These are phyloP conservation scores for Synaphobranchus kaupii DNA, from an alignment of 2,797 vertebrate genomes.

Conservation along the genomic window DNA sequence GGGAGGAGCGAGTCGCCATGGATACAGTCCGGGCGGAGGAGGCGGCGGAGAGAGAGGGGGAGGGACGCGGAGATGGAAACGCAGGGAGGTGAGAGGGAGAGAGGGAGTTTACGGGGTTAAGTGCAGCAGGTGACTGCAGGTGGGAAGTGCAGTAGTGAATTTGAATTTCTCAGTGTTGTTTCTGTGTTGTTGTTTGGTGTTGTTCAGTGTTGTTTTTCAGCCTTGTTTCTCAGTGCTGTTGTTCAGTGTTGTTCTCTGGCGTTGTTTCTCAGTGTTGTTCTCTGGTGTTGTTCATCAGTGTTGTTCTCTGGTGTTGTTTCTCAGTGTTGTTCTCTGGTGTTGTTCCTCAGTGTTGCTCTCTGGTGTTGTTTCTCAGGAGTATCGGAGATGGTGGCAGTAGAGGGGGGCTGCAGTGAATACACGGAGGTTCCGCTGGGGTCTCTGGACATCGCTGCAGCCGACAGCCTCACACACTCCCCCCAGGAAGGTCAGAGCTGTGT, in stretches of 20 bases:
- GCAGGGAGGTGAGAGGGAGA: constrained; percentile 52
- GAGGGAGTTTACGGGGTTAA: not conserved
- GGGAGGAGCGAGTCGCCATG: constrained; percentile 72
- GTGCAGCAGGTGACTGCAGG: too few species aligned
- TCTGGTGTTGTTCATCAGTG: not conserved
- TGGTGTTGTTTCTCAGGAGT: constrained; percentile 24
- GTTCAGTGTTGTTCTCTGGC: not conserved
- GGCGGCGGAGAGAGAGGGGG: constrained; percentile 63
- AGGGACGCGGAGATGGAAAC: constrained; percentile 56
- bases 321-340: not conserved
- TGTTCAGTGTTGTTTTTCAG: not conserved
- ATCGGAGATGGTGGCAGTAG: constrained; percentile 49
- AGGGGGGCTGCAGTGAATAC: constrained; percentile 74
- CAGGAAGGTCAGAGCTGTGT: constrained; percentile 71
- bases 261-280: not conserved
- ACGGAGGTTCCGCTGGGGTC: constrained; percentile 88
- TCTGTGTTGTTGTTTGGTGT: not conserved
- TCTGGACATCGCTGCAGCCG: constrained; percentile 83
- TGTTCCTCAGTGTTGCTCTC: not conserved
- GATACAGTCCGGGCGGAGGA: constrained; percentile 70
- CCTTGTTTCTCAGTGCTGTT: not conserved
- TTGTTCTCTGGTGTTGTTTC: not conserved
- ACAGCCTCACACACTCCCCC: constrained; percentile 82
- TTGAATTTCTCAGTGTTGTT: not conserved
- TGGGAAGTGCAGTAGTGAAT: too few species aligned